These are phyloP conservation scores for Lasioglossum morio DNA, from an alignment of 2,888 invertebrate genomes.

Conservation along the genomic window DNA sequence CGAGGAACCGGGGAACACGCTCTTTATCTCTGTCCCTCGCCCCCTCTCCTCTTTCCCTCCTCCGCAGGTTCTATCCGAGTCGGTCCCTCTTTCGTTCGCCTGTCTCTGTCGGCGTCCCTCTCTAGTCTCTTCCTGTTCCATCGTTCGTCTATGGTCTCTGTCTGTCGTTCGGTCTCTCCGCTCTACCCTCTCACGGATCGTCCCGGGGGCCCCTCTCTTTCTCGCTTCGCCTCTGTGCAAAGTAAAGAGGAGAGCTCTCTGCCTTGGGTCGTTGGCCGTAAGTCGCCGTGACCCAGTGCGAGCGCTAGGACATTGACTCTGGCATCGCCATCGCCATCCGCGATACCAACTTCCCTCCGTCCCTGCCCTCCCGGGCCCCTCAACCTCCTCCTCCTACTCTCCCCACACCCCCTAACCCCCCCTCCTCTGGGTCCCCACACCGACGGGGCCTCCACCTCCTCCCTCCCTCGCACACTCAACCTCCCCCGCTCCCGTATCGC, in stretches of 20 bases:
- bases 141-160: slow-evolving; percentile 44
- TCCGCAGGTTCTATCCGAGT: background rate
- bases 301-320: slow-evolving; percentile 85
- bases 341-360: slow-evolving; percentile 82
- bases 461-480: slow-evolving; percentile 62
- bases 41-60: slow-evolving; percentile 9
- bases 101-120: slow-evolving; percentile 23
- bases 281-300: slow-evolving; percentile 85
- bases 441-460: slow-evolving; percentile 54
- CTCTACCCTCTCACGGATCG: slow-evolving; percentile 16
- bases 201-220: slow-evolving; percentile 43
- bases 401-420: background rate
- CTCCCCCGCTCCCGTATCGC: slow-evolving; percentile 80
- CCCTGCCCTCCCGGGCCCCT: slow-evolving; percentile 62
- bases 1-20: slow-evolving; percentile 68
- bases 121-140: slow-evolving; percentile 32
- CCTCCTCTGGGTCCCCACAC: slow-evolving; percentile 60
- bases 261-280: slow-evolving; percentile 83
- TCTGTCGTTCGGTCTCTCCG: slow-evolving; percentile 30
- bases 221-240: slow-evolving; percentile 78
- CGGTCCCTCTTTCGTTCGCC: slow-evolving; percentile 24
- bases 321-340: slow-evolving; percentile 84
- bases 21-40: slow-evolving; percentile 62
- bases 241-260: slow-evolving; percentile 80
- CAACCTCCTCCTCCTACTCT: slow-evolving; percentile 34